Evolutionary conservation across 2,113 vertebrate species (phyloP).

Genomic region (Ceuthmochares aereus): DNA sequence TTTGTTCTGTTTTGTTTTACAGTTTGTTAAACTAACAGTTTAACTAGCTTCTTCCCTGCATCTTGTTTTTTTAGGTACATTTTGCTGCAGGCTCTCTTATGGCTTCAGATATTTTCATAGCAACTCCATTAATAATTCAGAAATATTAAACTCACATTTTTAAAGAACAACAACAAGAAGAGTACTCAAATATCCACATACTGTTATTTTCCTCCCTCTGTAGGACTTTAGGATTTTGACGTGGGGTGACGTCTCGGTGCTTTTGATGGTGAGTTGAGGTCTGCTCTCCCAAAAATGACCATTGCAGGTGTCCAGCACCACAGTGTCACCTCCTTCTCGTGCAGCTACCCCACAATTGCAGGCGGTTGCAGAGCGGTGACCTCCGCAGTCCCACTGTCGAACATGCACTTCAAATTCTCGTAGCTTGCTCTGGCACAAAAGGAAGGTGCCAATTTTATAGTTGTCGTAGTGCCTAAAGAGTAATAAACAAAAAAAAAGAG

Average conservation of each 20-base stretch:
- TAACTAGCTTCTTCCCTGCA: background rate
- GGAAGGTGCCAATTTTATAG: constrained; percentile 79
- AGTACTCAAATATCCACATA: constrained; percentile 49
- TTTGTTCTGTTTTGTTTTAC: background rate
- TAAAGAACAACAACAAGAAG: background rate
- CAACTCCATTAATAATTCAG: background rate
- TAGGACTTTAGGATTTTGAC: constrained; percentile 80
- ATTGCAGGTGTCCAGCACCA: constrained; percentile 80
- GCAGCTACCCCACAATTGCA: constrained; percentile 78
- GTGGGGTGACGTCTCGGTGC: background rate
- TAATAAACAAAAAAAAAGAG: background rate
- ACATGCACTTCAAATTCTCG: constrained; percentile 79
- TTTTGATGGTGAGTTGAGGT: constrained; percentile 74
- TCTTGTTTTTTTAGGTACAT: accelerated
- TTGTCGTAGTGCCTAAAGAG: constrained; percentile 77
- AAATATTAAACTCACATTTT: background rate
- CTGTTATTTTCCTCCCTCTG: constrained; percentile 84
- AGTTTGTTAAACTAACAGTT: background rate
- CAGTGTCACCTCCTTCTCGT: constrained; percentile 69
- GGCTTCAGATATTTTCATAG: background rate
- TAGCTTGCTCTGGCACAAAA: constrained; percentile 73
- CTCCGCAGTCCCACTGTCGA: constrained; percentile 81
- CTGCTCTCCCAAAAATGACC: constrained; percentile 71
- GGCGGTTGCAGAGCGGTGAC: constrained; percentile 65
- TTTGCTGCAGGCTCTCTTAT: background rate